Percentiles rank a stretch among this genome's conserved stretches.
Conservation (phyloP, 2,797 vertebrate genomes). For the Nothura maculosa region DNA sequence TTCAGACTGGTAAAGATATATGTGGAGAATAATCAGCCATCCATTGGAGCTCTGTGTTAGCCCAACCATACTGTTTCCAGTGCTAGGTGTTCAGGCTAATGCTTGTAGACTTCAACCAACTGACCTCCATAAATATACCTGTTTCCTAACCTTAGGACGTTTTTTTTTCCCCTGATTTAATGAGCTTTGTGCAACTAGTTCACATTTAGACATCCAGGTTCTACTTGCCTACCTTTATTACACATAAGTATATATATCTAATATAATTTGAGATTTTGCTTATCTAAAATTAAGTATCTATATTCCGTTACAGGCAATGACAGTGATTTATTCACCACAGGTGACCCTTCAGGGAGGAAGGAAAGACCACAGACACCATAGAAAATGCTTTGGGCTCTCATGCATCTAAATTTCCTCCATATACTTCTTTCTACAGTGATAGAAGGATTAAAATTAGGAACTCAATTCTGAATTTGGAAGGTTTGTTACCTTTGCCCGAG, state of each 20-base stretch:
- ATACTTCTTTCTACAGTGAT: not conserved
- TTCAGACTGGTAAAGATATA: not conserved
- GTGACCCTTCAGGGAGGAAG: not conserved
- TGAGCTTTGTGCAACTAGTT: not conserved
- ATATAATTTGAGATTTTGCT: not conserved
- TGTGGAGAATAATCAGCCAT: not conserved
- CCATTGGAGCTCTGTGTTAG: not conserved
- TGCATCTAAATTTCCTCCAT: not conserved
- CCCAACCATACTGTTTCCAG: accelerated
- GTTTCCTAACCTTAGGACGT: not conserved
- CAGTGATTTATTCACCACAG: not conserved
- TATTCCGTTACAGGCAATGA: not conserved
- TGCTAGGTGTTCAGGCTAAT: not conserved
- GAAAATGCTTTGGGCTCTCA: not conserved
- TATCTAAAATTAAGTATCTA: not conserved
- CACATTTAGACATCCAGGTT: not conserved
- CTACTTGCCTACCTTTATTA: not conserved
- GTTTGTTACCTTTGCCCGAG: not conserved
- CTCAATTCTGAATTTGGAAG: not conserved
- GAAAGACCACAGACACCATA: not conserved
- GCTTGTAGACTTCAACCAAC: not conserved
- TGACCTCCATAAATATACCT: not conserved
- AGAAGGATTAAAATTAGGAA: not conserved
- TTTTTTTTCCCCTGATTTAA: not conserved
- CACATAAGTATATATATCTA: not conserved